phyloP scores from a whole-genome alignment of 2,113 vertebrate species.

The Poicephalus meyeri region DNA sequence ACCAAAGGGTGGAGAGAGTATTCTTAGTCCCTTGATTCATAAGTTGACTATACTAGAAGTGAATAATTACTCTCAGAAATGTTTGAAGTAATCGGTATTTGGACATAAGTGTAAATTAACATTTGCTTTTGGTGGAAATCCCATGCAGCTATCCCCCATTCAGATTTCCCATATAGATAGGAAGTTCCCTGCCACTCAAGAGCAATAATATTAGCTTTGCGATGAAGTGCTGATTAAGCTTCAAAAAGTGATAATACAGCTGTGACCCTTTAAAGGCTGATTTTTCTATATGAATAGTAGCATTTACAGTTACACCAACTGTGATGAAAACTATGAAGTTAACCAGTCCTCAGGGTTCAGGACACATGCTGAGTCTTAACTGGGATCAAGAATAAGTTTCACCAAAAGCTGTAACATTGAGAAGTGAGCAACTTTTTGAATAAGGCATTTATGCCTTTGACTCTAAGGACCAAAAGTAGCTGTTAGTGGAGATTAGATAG shows the following conservation, averaged over 20 bases:
- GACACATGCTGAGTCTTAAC: not conserved
- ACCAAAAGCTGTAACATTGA: not conserved
- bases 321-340: not conserved
- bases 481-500: not conserved
- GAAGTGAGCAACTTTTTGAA: not conserved
- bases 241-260: not conserved
- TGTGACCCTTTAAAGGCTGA: not conserved
- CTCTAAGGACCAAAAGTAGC: not conserved
- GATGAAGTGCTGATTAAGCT: not conserved
- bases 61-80: not conserved
- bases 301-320: not conserved
- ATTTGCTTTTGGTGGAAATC: not conserved
- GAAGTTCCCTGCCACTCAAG: not conserved
- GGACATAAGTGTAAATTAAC: not conserved
- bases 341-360: not conserved
- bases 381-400: not conserved
- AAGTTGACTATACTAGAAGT: not conserved
- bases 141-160: not conserved
- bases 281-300: not conserved
- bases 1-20: not conserved
- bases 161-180: not conserved
- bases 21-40: not conserved
- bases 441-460: not conserved
- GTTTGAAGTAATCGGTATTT: not conserved
- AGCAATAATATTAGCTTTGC: not conserved